Evolutionary conservation across 2,888 invertebrate species (phyloP), one percentile per base, ranked within the genome.

Genomic region (Zootermopsis nevadensis): DNA sequence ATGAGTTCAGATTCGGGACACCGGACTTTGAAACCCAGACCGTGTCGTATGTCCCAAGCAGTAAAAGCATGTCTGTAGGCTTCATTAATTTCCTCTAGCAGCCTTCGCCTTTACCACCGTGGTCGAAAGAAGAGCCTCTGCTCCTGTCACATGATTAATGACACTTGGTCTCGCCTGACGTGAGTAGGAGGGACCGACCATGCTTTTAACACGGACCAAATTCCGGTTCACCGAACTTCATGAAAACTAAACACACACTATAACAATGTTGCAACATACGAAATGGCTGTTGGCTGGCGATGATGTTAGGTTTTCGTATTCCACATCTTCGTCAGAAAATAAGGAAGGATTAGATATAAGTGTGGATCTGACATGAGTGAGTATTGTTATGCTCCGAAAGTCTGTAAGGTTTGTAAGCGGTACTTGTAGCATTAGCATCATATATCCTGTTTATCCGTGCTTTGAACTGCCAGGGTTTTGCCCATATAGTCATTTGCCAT

Each of bases 1-100:
- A 66, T 19, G 66, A 66, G n/a, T 12, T n/a, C 30, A 66, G 66
- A 66, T n/a, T 66, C 66, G 27, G 27, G 66, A 27, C 66, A 66
- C 69, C 69, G 35, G 33, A 69, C 69, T 69, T 69, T 66, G 66
- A 66, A 66, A 27, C 66, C 66, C 66, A 66, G 66, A 66, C 81
- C 55, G 22, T 74, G 83, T 83, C 81, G 67, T 48, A 69, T 81
- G 83, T 80, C 72, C 72, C 48, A 22, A 38, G 27, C 83, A 83
- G 83, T 83, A 83, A 83, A 83, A 83, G 83, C 83, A 81, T 83
- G 83, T 83, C 83, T 48, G 38, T 72, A 66, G 72, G 82, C 81
- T 83, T 83, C 83, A 83, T 83, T 83, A 83, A 83, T 83, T 83
- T 81, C 81, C 83, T 33, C 77, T 79, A 79, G 77, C 77, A 66